These are phyloP conservation scores for Phenganax subtilis DNA, from an alignment of 92 coral and sea anemone genomes.

Conservation along the genomic window DNA sequence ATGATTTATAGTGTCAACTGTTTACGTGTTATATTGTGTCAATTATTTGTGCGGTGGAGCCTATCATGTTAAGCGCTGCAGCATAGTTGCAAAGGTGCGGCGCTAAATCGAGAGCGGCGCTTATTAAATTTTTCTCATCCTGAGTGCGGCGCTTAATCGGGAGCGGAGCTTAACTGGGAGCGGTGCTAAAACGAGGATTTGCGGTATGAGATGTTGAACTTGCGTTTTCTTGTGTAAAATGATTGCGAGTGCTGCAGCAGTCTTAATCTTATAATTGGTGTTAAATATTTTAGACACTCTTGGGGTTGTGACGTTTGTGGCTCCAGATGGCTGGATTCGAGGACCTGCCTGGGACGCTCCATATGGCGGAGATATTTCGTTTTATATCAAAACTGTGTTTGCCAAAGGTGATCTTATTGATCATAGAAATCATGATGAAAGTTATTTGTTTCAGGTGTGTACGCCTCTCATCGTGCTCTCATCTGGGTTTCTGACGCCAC, in stretches of 20 bases:
- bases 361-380: constrained; percentile 38
- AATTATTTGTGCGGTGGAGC: too few relatives aligned
- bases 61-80: too few relatives aligned
- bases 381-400: constrained; percentile 26
- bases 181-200: too few relatives aligned
- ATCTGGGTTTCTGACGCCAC: neutral
- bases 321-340: constrained; percentile 43
- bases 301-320: constrained; percentile 35
- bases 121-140: too few relatives aligned
- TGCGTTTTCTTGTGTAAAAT: neutral
- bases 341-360: constrained; percentile 26
- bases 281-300: constrained; percentile 13
- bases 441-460: constrained; percentile 20
- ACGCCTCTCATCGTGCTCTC: neutral
- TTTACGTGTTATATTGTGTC: too few relatives aligned
- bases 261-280: neutral
- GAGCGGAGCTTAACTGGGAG: too few relatives aligned
- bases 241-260: neutral
- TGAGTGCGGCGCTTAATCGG: too few relatives aligned
- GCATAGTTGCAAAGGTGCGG: too few relatives aligned
- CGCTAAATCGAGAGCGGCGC: too few relatives aligned
- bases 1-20: too few relatives aligned
- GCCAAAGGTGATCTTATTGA: constrained; percentile 29
- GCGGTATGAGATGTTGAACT: too few relatives aligned
- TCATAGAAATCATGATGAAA: constrained; percentile 33